Conservation (phyloP, 2,888 invertebrate species). For the Podabrus alpinus region DNA sequence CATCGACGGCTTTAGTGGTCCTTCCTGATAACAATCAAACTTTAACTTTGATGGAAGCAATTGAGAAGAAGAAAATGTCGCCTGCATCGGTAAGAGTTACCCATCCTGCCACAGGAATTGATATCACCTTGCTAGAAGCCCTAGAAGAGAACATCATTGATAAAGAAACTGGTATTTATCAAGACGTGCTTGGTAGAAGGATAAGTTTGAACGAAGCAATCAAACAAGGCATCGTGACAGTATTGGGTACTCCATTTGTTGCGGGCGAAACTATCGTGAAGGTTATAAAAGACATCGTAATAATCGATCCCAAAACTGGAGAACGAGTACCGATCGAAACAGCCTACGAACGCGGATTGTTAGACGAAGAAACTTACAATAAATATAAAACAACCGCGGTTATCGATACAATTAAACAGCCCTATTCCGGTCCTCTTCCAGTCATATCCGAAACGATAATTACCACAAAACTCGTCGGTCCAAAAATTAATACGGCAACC, state of each 20-base stretch:
- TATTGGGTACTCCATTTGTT: conserved; percentile 75
- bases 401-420: conserved; percentile 45
- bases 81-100: conserved; percentile 69
- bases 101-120: conserved; percentile 70
- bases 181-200: conserved; percentile 66
- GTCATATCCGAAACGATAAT: conserved; percentile 25
- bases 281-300: conserved; percentile 61
- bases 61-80: conserved; percentile 75
- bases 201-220: conserved; percentile 75
- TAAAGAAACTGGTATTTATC: conserved; percentile 69
- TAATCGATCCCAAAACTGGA: conserved; percentile 79
- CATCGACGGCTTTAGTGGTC: conserved; percentile 73
- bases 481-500: conserved; percentile 56
- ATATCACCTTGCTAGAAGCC: conserved; percentile 75
- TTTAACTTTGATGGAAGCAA: conserved; percentile 73
- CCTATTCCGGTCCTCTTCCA: conserved; percentile 19
- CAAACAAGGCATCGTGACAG: conserved; percentile 75
- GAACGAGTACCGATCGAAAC: conserved; percentile 79
- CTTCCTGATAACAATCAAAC: conserved; percentile 73
- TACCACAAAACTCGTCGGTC: conserved; percentile 44
- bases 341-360: conserved; percentile 76
- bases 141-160: conserved; percentile 76
- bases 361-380: conserved; percentile 62
- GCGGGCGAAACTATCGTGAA: conserved; percentile 70
- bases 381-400: conserved; percentile 58